Evolutionary conservation across 2,888 invertebrate species (phyloP).

Genomic region (Mechanitis messenoides): DNA sequence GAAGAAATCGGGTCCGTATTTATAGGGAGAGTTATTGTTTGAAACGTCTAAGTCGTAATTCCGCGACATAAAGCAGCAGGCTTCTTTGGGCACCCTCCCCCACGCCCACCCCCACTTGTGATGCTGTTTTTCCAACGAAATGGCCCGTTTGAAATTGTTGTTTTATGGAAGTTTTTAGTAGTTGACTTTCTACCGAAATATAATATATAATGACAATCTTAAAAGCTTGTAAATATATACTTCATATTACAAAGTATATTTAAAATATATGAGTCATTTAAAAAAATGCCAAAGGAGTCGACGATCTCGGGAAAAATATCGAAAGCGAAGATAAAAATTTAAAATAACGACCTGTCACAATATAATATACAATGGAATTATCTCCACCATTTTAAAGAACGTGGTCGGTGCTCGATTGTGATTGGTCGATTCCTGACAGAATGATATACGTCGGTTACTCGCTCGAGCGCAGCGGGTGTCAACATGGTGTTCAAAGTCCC

Average conservation of each 20-base stretch:
- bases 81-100: conserved; percentile 59
- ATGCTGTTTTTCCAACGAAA: conserved; percentile 75
- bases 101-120: conserved; percentile 48
- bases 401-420: conserved; percentile 41
- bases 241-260: not conserved
- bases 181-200: conserved; percentile 70
- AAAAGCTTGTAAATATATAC: no score
- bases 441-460: conserved; percentile 64
- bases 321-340: conserved; percentile 64
- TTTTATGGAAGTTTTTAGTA: conserved; percentile 77
- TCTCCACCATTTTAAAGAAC: conserved; percentile 74
- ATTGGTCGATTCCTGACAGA: conserved; percentile 70
- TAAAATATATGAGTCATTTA: conserved; percentile 14
- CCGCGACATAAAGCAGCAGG: conserved; percentile 70
- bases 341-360: conserved; percentile 77
- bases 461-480: conserved; percentile 71
- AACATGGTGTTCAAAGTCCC: conserved; percentile 71
- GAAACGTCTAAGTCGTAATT: conserved; percentile 78
- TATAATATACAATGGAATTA: conserved; percentile 76
- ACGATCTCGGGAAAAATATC: conserved; percentile 55
- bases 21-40: conserved; percentile 75
- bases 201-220: conserved; percentile 65
- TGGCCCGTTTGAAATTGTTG: conserved; percentile 76
- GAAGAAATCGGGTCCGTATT: conserved; percentile 73
- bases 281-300: conserved; percentile 27